Conservation (phyloP, 2,113 vertebrate genomes). For the Varanus salvator region DNA sequence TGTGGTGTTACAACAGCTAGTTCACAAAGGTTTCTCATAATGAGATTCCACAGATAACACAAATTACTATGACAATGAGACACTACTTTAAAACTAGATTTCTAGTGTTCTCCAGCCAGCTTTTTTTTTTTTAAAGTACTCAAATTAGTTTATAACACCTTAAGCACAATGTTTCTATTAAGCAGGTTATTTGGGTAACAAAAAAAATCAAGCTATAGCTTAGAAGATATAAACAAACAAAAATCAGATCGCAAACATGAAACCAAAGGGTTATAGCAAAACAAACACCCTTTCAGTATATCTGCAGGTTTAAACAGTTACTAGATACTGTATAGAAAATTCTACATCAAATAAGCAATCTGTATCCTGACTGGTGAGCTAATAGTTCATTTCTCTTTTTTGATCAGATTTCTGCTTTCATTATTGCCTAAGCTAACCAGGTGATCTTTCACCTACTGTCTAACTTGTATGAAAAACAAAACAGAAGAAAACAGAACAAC, state of each 20-base stretch:
- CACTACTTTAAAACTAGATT: neutral
- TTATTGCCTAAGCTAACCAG: neutral
- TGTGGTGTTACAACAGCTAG: neutral
- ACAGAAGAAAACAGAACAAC: neutral
- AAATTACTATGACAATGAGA: neutral
- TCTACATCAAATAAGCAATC: neutral
- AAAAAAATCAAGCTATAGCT: neutral
- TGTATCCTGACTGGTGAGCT: neutral
- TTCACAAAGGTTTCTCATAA: neutral
- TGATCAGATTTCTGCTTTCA: neutral
- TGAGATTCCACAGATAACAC: neutral
- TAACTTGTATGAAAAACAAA: neutral
- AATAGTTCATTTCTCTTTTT: neutral
- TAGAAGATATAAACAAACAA: neutral
- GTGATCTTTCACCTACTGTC: neutral
- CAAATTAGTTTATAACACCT: neutral
- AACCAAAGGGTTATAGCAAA: neutral
- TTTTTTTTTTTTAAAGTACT: neutral
- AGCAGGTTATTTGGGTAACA: neutral
- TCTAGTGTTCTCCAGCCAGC: neutral
- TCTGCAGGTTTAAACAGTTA: neutral
- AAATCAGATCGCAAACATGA: neutral
- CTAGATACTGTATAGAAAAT: neutral
- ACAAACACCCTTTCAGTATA: neutral
- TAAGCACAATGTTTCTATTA: neutral